Evolutionary conservation across 2,113 vertebrate genomes (phyloP).

Genomic region (Calyptomena viridis): DNA sequence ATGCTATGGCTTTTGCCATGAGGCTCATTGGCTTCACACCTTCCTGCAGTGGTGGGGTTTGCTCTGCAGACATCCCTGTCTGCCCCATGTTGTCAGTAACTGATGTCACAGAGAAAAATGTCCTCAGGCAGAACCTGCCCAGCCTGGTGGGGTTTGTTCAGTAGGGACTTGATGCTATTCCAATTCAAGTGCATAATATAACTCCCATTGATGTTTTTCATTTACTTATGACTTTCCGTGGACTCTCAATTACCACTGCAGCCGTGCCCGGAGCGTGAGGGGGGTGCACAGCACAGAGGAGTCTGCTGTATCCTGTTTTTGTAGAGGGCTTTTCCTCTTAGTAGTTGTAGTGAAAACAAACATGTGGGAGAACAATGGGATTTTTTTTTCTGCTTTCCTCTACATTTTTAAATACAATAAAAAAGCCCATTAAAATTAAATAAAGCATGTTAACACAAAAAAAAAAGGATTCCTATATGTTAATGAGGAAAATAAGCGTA

Average conservation of each 20-base stretch:
- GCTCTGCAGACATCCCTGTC: fast-evolving
- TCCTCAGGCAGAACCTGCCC: not conserved
- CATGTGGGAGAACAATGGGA: constrained; percentile 61
- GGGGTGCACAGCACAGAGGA: not conserved
- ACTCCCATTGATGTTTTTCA: not conserved
- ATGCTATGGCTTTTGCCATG: not conserved
- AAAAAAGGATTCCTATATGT: not conserved
- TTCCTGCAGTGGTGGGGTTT: not conserved
- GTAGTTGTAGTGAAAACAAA: constrained; percentile 64
- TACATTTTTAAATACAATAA: not conserved
- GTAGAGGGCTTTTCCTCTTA: constrained; percentile 63
- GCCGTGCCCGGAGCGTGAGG: not conserved
- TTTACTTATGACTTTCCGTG: not conserved
- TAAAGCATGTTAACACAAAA: not conserved
- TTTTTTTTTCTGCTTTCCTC: constrained; percentile 48
- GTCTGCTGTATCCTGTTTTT: constrained; percentile 65
- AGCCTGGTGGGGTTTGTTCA: not conserved
- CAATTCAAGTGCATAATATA: not conserved
- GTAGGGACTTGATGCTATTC: not conserved
- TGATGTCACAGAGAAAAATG: not conserved
- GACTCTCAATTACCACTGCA: not conserved
- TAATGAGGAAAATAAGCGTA: not conserved
- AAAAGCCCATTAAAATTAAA: not conserved
- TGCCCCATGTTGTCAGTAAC: not conserved
- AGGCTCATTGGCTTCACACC: fast-evolving